A percentile compares a stretch with the other conserved stretches of the same genome.
Conservation (phyloP, 2,797 vertebrate species). For the Gallinago stenura region DNA sequence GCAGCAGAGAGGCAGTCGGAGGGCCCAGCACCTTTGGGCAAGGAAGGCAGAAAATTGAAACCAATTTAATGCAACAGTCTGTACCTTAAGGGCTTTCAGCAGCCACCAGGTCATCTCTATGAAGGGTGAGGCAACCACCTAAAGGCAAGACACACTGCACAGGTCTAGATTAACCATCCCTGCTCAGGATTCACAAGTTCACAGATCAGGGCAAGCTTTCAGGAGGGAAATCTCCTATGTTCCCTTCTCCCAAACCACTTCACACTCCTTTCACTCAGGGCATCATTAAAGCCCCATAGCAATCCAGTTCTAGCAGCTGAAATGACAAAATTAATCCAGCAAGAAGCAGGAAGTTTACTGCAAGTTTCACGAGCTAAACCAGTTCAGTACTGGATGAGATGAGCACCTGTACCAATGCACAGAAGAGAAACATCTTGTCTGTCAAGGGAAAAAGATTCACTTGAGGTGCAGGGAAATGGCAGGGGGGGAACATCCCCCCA, state of each 20-base stretch:
- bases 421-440: background rate
- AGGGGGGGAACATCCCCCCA: background rate
- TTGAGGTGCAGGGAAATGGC: background rate
- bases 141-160: accelerated
- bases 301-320: background rate
- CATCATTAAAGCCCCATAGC: background rate
- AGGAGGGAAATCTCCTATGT: background rate
- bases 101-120: background rate
- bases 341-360: background rate
- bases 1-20: accelerated
- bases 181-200: background rate
- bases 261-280: background rate
- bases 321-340: background rate
- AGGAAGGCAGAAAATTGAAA: background rate
- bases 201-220: background rate
- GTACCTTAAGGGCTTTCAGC: background rate
- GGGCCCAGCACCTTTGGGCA: accelerated
- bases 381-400: background rate
- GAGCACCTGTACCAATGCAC: accelerated
- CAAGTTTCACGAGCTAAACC: background rate
- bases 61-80: background rate
- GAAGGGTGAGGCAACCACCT: background rate
- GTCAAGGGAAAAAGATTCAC: background rate
- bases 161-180: background rate
- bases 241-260: background rate